A percentile compares a stretch with the other conserved stretches of the same genome.
These are phyloP conservation scores for Parnassius glacialis DNA, from an alignment of 2,888 invertebrate genomes.

Conservation along the genomic window DNA sequence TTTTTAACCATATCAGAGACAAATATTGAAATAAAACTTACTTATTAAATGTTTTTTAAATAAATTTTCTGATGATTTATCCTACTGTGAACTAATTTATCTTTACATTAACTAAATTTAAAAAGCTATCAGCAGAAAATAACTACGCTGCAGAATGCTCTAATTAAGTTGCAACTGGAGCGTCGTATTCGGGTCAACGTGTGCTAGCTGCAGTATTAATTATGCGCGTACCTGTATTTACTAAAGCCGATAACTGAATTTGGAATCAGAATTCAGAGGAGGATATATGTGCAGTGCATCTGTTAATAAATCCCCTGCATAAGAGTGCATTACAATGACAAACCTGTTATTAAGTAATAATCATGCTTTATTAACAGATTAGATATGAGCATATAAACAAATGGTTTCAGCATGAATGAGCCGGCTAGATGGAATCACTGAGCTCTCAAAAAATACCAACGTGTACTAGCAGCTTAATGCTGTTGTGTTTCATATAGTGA, in stretches of 20 bases:
- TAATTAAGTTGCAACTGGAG: slow-evolving; percentile 18
- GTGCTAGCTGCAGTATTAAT: slow-evolving; percentile 14
- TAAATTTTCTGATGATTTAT: too few species aligned
- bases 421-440: too few species aligned
- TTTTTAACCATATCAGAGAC: not conserved
- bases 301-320: not conserved
- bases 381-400: too few species aligned
- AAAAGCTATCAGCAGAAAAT: not conserved
- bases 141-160: slow-evolving; percentile 5
- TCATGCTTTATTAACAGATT: too few species aligned
- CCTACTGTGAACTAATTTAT: too few species aligned
- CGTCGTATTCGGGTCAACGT: slow-evolving; percentile 16
- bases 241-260: slow-evolving; percentile 1
- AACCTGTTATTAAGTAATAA: not conserved
- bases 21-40: not conserved
- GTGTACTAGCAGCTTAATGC: too few species aligned
- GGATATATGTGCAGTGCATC: too few species aligned
- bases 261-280: slow-evolving; percentile 3
- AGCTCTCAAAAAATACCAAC: too few species aligned
- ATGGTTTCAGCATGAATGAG: too few species aligned
- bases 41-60: too few species aligned
- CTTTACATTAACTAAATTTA: not conserved
- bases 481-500: too few species aligned
- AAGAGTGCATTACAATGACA: not conserved
- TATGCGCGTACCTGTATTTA: slow-evolving; percentile 12